A percentile compares a stretch with the other conserved stretches of the same genome.
Evolutionary conservation across 2,113 vertebrate genomes (phyloP).

Genomic region (Australoheros scitulus): DNA sequence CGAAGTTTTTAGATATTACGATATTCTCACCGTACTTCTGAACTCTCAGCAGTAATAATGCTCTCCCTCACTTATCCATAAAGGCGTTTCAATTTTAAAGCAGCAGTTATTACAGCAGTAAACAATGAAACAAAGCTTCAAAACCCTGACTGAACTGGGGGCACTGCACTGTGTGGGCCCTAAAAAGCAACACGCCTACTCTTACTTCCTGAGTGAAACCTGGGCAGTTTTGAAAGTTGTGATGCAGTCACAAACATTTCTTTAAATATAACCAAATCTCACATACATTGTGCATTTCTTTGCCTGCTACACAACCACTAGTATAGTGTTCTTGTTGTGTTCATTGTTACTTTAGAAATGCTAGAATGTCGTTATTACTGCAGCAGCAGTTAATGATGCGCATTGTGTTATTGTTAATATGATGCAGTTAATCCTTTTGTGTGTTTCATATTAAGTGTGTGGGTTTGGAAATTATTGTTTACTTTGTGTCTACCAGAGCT

Average conservation of each 20-base stretch:
- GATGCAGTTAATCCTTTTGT: background rate
- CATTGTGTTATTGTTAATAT: background rate
- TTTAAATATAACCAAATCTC: slow-evolving; percentile 33
- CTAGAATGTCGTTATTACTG: background rate
- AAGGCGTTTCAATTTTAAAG: slow-evolving; percentile 20
- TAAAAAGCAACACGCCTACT: slow-evolving; percentile 48
- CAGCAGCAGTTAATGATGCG: background rate
- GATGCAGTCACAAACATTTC: slow-evolving; percentile 6
- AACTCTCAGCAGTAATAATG: background rate
- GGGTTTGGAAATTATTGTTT: slow-evolving; percentile 8
- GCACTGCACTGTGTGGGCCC: slow-evolving; percentile 46
- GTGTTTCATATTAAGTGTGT: background rate
- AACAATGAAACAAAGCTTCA: slow-evolving; percentile 30
- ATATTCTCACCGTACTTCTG: background rate
- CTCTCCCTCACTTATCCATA: background rate
- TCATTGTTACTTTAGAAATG: background rate
- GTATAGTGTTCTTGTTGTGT: background rate
- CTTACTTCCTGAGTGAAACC: slow-evolving; percentile 32
- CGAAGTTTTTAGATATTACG: background rate
- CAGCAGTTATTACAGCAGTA: slow-evolving; percentile 7
- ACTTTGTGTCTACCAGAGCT: background rate
- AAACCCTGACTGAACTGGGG: slow-evolving; percentile 20
- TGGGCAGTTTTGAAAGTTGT: slow-evolving; percentile 22
- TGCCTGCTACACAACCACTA: background rate
- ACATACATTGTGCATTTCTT: background rate